Conservation (phyloP, 2,888 invertebrate species). For the Sphaerophoria taeniata region DNA sequence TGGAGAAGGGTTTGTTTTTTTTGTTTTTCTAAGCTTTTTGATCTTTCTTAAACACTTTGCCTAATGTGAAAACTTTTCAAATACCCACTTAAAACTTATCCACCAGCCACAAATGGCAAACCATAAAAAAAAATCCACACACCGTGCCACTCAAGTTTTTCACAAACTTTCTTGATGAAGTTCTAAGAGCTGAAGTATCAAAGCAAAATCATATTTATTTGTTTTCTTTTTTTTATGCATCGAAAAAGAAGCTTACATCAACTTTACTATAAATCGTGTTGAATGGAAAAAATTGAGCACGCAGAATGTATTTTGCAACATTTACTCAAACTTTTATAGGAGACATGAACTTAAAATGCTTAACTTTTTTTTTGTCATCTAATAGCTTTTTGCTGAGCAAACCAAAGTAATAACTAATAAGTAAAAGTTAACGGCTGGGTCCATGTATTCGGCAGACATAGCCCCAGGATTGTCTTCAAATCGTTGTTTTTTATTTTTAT, state of each 20-base stretch:
- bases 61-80: constrained; percentile 54
- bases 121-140: constrained; percentile 4
- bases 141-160: constrained; percentile 28
- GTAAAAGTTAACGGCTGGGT: background rate
- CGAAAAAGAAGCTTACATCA: background rate
- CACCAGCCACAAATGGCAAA: constrained; percentile 2
- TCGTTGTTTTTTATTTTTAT: background rate
- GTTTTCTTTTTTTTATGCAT: background rate
- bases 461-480: constrained; percentile 3
- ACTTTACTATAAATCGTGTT: background rate
- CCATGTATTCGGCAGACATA: background rate
- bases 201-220: background rate
- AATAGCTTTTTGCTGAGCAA: background rate
- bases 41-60: constrained; percentile 24
- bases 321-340: constrained; percentile 47
- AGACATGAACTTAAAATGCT: background rate
- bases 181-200: background rate
- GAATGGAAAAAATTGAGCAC: background rate
- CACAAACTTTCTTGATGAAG: constrained; percentile 5
- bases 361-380: too few species aligned
- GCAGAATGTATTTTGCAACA: constrained; percentile 24
- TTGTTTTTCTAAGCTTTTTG: constrained; percentile 9
- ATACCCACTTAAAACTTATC: constrained; percentile 47
- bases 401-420: background rate
- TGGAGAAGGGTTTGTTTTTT: background rate